Evolutionary conservation across 2,888 invertebrate species (phyloP).

Genomic region (Drosophila nr. perissopoda): DNA sequence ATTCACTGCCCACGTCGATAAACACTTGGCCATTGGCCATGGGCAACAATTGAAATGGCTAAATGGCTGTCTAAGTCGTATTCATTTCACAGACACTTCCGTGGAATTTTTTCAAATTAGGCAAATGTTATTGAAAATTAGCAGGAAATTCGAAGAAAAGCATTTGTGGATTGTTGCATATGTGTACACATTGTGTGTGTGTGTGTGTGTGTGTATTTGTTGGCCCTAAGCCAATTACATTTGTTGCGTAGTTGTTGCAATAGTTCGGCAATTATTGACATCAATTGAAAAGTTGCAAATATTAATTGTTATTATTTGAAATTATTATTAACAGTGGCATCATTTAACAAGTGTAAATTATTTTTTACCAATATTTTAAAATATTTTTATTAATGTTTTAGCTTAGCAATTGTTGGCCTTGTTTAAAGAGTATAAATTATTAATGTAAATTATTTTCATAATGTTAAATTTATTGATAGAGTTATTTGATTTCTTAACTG

Average conservation of each 20-base stretch:
- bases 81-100: neutral
- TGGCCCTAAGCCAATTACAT: neutral
- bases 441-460: neutral
- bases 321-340: neutral
- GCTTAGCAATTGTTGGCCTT: neutral
- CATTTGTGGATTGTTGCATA: neutral
- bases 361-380: neutral
- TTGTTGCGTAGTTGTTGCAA: neutral
- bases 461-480: neutral
- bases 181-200: neutral
- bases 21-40: neutral
- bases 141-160: neutral
- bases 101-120: neutral
- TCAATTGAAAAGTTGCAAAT: neutral
- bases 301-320: neutral
- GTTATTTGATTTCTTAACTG: neutral
- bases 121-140: neutral
- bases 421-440: neutral
- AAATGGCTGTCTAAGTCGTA: neutral
- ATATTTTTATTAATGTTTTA: neutral
- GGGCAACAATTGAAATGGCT: neutral
- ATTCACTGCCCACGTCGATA: neutral
- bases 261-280: neutral
- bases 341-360: neutral
- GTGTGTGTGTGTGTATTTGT: conserved; percentile 1